Evolutionary conservation across 2,113 vertebrate species (phyloP), one percentile per base, ranked within the genome.

Genomic region (Prionailurus bengalensis): DNA sequence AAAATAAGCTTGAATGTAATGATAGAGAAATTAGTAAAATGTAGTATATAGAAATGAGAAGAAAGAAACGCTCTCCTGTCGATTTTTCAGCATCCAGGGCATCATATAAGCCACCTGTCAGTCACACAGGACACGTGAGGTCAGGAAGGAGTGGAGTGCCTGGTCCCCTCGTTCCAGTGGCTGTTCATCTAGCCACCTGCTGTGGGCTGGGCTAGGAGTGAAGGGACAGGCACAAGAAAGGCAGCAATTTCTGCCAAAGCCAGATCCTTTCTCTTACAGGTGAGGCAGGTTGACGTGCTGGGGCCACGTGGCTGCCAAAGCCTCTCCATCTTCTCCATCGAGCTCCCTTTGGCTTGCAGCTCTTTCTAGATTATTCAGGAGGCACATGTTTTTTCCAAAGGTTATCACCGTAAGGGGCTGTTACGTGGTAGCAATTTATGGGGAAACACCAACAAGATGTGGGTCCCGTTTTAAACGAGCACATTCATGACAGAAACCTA

Each of bases 221-320:
- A 97, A 98, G 97, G 97, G 98, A 98, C 97, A 98, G 98, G 98
- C 97, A 97, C 95, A 97, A 98, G 98, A 98, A 97, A 98, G 98
- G 84, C 13, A 0, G 73, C 42, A 94, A 42, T 96, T 98, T 71
- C 51, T n/a, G 42, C 36, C 27, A 58, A 66, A 89, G 65, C 7
- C 45, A 80, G 42, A 98, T 97, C 98, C 97, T 97, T 98, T 99
- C 98, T 98, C 98, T 97, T 96, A 71, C 96, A 84, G 94, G 82
- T 63, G 98, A 94, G 98, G 98, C 98, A 93, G 96, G 91, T 97
- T 98, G 97, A 97, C 96, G 29, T 98, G 98, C 98, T 97, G 9
- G 78, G 12, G n/a, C 93, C 83, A 68, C 82, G 73, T 98, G 97
- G 95, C 97, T 95, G 94, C 95, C 17, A 15, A 66, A 70, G 74